Evolutionary conservation across 2,888 invertebrate genomes (phyloP), one percentile per base, ranked within the genome.

Genomic region (Platycnemis pennipes): DNA sequence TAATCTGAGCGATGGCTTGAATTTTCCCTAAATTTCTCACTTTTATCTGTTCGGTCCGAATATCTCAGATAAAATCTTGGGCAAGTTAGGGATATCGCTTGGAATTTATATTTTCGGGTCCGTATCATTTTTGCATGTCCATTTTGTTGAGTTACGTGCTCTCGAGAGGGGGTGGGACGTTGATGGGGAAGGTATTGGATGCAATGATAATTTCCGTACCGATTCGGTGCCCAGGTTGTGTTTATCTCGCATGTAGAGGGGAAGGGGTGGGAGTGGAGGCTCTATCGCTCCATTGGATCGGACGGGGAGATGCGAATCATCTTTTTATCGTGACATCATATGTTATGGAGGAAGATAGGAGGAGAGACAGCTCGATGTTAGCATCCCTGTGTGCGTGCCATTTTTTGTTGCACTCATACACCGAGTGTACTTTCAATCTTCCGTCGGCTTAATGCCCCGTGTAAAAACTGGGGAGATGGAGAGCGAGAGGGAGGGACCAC

Each of bases 371-470:
- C 11, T 26, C 77, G 13, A n/a, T n/a, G 63, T 63, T 63, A 63
- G 37, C 37, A 37, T 8, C 63, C 22, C 5, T 63, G 63, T 77
- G 77, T 31, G 69, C 0, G 77, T 37, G 77, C 13, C 13, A 77
- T 77, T 77, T 77, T 77, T 77, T 77, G 77, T 77, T 77, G 16
- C 77, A 77, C 77, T 77, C 77, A 77, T 77, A 77, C 37, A 77
- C 37, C 77, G 37, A 77, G 77, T 77, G 77, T 37, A 77, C 91
- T 87, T 87, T 87, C 87, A 46, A 87, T 46, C 87, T 91, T 91
- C 63, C 53, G 56, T 91, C 26, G 91, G 63, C 26, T 56, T 91
- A 91, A 91, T 91, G 63, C 44, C 91, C 91, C 91, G 63, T 63
- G 91, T 53, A 91, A 91, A 91, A 88, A 91, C 53, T 37, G 56